These are phyloP conservation scores for Prionace glauca DNA, from an alignment of 2,797 vertebrate genomes.

Conservation along the genomic window DNA sequence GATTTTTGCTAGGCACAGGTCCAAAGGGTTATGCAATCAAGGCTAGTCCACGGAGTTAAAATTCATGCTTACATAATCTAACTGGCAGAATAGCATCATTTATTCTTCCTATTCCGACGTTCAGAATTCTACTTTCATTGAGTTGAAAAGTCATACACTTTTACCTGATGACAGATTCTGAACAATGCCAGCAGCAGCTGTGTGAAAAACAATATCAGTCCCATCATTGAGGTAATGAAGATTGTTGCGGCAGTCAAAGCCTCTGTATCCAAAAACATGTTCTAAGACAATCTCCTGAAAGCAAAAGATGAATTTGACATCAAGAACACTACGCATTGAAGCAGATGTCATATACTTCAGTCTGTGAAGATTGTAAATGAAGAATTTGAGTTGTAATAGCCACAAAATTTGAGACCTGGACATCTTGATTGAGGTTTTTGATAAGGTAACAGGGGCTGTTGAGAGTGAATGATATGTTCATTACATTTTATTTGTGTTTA, in stretches of 20 bases:
- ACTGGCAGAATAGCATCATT: neutral
- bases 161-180: constrained; percentile 88
- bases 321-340: neutral
- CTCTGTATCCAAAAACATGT: constrained; percentile 93
- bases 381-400: neutral
- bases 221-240: constrained; percentile 96
- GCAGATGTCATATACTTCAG: neutral
- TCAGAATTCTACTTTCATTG: neutral
- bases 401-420: neutral
- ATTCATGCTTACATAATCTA: neutral
- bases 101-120: neutral
- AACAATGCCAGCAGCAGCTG: constrained; percentile 76
- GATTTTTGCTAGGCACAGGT: neutral
- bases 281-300: constrained; percentile 80
- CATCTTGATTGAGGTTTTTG: too few relatives aligned
- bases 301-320: neutral
- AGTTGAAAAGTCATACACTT: neutral
- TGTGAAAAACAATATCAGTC: constrained; percentile 87
- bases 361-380: neutral
- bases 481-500: too few relatives aligned
- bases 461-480: too few relatives aligned
- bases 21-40: neutral
- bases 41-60: neutral
- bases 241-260: constrained; percentile 93
- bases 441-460: too few relatives aligned